These are phyloP conservation scores for Lapara coniferarum DNA, from an alignment of 2,888 invertebrate genomes.

Conservation along the genomic window DNA sequence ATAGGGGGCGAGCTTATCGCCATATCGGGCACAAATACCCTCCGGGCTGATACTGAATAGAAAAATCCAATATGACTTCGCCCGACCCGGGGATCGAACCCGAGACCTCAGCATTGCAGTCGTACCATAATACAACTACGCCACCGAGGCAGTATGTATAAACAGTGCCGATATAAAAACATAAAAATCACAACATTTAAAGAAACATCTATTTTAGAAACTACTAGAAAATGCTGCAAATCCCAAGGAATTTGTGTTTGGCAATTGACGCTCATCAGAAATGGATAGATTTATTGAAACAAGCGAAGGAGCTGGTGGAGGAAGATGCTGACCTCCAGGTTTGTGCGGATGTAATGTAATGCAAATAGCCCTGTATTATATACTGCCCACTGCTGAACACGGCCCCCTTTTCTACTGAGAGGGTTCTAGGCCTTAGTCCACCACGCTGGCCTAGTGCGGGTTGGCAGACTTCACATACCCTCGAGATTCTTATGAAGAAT, in stretches of 20 bases:
- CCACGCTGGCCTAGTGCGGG: too few species aligned
- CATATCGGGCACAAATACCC: too few species aligned
- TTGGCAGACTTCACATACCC: too few species aligned
- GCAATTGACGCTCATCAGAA: background rate
- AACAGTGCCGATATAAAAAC: background rate
- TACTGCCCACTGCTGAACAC: too few species aligned
- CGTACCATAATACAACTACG: background rate
- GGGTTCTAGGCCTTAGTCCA: too few species aligned
- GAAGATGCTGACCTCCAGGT: conserved; percentile 4
- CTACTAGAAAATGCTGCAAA: background rate
- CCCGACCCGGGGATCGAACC: background rate
- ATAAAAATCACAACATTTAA: background rate
- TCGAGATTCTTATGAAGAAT: too few species aligned
- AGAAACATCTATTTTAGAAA: background rate
- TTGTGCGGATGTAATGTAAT: too few species aligned
- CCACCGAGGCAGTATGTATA: background rate
- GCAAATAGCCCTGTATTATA: too few species aligned
- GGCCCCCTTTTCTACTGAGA: too few species aligned
- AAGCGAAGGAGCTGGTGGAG: background rate
- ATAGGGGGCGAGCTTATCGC: too few species aligned
- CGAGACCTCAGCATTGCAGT: background rate
- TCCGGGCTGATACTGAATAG: too few species aligned
- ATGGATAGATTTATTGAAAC: background rate
- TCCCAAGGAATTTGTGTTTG: background rate
- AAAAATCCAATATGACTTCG: too few species aligned